Percentiles rank a stretch among this genome's conserved stretches.
Evolutionary conservation across 2,888 invertebrate species (phyloP).

Genomic region (Phengaris alcon): DNA sequence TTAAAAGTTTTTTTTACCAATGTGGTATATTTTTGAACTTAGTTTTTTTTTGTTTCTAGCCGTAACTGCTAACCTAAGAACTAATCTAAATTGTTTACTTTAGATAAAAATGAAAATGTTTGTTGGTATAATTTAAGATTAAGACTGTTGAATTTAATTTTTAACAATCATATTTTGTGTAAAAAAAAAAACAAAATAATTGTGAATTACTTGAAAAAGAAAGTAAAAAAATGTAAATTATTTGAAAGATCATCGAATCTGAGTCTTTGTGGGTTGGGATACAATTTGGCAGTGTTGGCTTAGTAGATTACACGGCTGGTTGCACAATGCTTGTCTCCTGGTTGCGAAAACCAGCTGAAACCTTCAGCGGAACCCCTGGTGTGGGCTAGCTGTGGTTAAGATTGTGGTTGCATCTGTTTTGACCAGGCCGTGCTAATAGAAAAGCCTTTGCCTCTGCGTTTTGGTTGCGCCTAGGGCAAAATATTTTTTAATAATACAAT

Average conservation of each 20-base stretch:
- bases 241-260: neutral
- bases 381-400: conserved; percentile 24
- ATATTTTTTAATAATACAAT: conserved; percentile 8
- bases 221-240: neutral
- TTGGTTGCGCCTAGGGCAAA: conserved; percentile 1
- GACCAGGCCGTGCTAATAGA: conserved; percentile 19
- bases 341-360: conserved; percentile 4
- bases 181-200: neutral
- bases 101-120: neutral
- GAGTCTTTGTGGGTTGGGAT: conserved; percentile 8
- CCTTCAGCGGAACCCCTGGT: conserved; percentile 25
- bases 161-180: neutral
- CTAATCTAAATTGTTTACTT: neutral
- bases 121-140: conserved; percentile 1
- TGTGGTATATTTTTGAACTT: neutral
- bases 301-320: conserved; percentile 27
- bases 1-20: neutral
- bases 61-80: neutral
- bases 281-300: conserved; percentile 12
- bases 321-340: neutral
- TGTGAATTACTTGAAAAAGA: conserved; percentile 5
- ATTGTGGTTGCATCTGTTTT: conserved; percentile 8
- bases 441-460: conserved; percentile 20
- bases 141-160: conserved; percentile 1
- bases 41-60: conserved; percentile 2